These are phyloP conservation scores for Helicolenus hilgendorfi DNA, from an alignment of 2,797 vertebrate genomes.

Conservation along the genomic window DNA sequence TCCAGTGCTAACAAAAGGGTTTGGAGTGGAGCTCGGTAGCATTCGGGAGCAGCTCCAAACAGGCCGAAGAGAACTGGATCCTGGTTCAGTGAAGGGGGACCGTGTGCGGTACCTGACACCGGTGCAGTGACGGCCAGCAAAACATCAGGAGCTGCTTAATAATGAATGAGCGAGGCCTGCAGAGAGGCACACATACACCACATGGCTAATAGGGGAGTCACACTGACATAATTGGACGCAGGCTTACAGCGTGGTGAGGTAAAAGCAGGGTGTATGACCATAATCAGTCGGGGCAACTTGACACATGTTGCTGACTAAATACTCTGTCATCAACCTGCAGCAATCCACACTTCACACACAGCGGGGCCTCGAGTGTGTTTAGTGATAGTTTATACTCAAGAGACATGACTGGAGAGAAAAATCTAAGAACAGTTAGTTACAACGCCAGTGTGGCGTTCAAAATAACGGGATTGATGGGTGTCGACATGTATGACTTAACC, in stretches of 20 bases:
- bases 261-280: constrained; percentile 63
- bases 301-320: constrained; percentile 67
- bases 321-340: constrained; percentile 43
- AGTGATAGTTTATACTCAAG: not conserved
- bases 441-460: constrained; percentile 18
- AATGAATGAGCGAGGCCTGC: constrained; percentile 79
- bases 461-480: constrained; percentile 65
- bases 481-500: constrained; percentile 44
- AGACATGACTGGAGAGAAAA: not conserved
- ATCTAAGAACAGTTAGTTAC: constrained; percentile 11
- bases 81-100: constrained; percentile 82
- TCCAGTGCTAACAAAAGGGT: constrained; percentile 21
- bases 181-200: constrained; percentile 41
- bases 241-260: constrained; percentile 69
- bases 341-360: constrained; percentile 6
- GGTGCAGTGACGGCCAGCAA: constrained; percentile 72
- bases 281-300: constrained; percentile 69
- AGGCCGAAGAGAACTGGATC: constrained; percentile 76
- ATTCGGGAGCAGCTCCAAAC: constrained; percentile 16
- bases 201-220: constrained; percentile 73
- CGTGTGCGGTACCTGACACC: constrained; percentile 84
- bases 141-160: constrained; percentile 84
- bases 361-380: not conserved
- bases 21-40: constrained; percentile 3
- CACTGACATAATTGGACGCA: constrained; percentile 71